phyloP scores from a whole-genome alignment of 2,888 invertebrate genomes.

The Dromius quadrimaculatus region DNA sequence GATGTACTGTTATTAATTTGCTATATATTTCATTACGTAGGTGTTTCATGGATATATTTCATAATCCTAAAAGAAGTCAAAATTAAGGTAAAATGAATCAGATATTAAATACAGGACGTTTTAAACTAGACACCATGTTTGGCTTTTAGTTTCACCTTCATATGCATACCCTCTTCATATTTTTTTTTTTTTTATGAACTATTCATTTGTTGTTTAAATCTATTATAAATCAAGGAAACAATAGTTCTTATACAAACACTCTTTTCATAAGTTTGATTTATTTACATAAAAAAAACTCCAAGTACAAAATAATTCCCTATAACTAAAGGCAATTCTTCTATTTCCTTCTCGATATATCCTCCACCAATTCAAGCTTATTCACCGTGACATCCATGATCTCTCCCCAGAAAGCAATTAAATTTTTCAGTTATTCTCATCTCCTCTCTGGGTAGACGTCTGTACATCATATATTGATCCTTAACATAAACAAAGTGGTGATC shows the following conservation, averaged over 20 bases:
- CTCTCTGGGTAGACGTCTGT: slow-evolving; percentile 12
- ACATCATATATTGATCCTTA: slow-evolving; percentile 46
- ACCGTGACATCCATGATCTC: slow-evolving; percentile 2
- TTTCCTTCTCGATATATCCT: neutral
- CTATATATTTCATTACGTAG: too few species aligned
- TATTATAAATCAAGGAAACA: too few species aligned
- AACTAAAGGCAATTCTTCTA: slow-evolving; percentile 1
- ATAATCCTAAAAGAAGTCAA: too few species aligned
- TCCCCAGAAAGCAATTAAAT: slow-evolving; percentile 36
- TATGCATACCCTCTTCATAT: too few species aligned
- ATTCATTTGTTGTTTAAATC: neutral
- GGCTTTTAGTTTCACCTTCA: too few species aligned
- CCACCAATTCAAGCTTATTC: neutral
- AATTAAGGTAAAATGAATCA: too few species aligned
- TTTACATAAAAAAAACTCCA: neutral
- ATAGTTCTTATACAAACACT: too few species aligned
- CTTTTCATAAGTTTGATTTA: neutral
- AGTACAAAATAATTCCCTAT: neutral
- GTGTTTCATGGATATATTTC: too few species aligned
- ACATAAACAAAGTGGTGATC: slow-evolving; percentile 48
- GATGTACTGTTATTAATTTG: too few species aligned
- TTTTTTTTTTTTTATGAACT: neutral
- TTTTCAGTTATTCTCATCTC: slow-evolving; percentile 20
- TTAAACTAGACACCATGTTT: too few species aligned
- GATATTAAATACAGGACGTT: too few species aligned